Evolutionary conservation across 1,140 invertebrate genomes (phyloP), one percentile per base, ranked within the genome.

Genomic region (Goniozus legneri): DNA sequence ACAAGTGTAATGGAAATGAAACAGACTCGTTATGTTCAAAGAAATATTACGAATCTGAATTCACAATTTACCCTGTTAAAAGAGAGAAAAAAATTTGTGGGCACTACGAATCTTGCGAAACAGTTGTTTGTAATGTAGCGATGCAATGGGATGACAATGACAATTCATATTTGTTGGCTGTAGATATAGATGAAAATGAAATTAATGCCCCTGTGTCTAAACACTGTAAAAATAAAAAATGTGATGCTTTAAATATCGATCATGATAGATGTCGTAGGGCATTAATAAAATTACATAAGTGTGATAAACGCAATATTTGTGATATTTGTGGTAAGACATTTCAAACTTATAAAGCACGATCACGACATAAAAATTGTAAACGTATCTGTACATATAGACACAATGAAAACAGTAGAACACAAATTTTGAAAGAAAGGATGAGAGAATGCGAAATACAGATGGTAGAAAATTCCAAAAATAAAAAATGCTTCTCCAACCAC

Each of bases 221-320:
- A 20, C 73, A 76, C 18, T 74, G 73, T 41, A 12, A 40, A 1
- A 64, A 69, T 32, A 6, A 51, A 3, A 43, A 42, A 4, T 75
- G 72, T 27, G 73, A 76, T 38, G 64, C 73, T 2, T 44, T 75
- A 1, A 75, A 63, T 24, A 71, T 75, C 16, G 72, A 76, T 22
- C 70, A 76, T 45, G 45, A 73, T 54, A 49, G 60, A 27, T 73
- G 73, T 52, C 63, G 69, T n/a, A 58, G 62, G 22, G 65, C 60
- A 4, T n/a, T 46, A 3, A 48, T 75, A 18, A 34, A 51, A 31
- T 45, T 74, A 3, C 27, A 73, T 19, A 61, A 53, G 2, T 69
- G 56, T 19, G 66, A 74, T 38, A 51, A 44, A 21, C 44, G 44
- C 2, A 56, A 45, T 3, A 38, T 24, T 3, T 76, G 73, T 22